phyloP scores from a whole-genome alignment of 2,797 vertebrate species.

The Epinephelus coioides region DNA sequence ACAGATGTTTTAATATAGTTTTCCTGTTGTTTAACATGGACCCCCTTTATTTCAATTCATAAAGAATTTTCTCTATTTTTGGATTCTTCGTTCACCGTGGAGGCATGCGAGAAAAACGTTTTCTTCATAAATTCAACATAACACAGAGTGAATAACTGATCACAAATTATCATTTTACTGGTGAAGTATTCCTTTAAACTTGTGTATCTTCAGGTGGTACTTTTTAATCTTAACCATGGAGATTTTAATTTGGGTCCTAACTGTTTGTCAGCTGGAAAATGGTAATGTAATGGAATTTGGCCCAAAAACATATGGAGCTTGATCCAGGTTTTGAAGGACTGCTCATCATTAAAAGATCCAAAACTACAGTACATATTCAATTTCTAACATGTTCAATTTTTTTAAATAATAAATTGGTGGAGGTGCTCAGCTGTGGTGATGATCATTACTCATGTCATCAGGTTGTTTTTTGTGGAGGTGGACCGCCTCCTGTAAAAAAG shows the following conservation, averaged over 20 bases:
- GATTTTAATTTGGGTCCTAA: not conserved
- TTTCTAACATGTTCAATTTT: not conserved
- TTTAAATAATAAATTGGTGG: not conserved
- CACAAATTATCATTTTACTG: no score
- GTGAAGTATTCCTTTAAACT: no score
- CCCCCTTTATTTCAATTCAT: no score
- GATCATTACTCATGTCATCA: conserved; percentile 6
- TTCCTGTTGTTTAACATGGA: no score
- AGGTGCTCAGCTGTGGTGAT: no score
- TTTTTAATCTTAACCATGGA: not conserved
- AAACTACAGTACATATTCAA: not conserved
- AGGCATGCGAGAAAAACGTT: no score
- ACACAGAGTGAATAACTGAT: no score
- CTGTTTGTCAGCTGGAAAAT: not conserved
- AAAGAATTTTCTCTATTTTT: no score
- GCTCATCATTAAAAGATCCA: not conserved
- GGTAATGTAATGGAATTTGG: no score
- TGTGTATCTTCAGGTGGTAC: not conserved
- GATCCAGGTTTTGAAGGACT: not conserved
- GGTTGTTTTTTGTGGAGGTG: not conserved
- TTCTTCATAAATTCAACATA: no score
- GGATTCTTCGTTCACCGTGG: no score
- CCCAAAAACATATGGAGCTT: not conserved
- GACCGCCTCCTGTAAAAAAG: not conserved
- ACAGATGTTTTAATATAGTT: no score